A percentile compares a stretch with the other conserved stretches of the same genome.
Evolutionary conservation across 64 coral and sea anemone genomes (phyloP).

Genomic region (Platygyra sinensis): DNA sequence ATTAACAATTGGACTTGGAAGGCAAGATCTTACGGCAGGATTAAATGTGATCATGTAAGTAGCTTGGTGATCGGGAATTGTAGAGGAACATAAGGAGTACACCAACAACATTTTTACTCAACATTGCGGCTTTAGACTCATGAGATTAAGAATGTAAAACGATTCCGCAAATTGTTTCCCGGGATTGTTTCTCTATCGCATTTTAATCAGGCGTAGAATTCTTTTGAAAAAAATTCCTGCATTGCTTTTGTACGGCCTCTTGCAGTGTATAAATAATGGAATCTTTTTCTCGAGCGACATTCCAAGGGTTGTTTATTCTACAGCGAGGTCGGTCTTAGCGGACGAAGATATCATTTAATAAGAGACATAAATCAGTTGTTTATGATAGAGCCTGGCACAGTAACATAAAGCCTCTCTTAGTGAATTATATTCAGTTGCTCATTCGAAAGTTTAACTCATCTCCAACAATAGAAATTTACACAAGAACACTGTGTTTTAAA

Average conservation of each 20-base stretch:
- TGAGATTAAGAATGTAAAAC: neutral
- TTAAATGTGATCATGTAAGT: slow-evolving; percentile 40
- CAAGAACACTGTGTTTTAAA: slow-evolving; percentile 68
- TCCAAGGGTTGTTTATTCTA: slow-evolving; percentile 7
- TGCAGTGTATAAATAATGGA: slow-evolving; percentile 6
- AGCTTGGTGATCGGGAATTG: neutral
- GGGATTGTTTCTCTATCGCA: neutral
- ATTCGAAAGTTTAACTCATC: neutral
- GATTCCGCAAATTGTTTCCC: neutral
- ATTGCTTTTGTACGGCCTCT: slow-evolving; percentile 15
- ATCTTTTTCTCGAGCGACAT: neutral
- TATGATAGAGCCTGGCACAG: neutral
- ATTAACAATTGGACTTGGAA: slow-evolving; percentile 28
- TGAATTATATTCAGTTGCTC: neutral
- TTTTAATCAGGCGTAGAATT: neutral
- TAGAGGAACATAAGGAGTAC: neutral
- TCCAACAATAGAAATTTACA: slow-evolving; percentile 48
- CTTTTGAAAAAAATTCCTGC: neutral
- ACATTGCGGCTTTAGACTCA: neutral
- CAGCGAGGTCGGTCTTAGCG: neutral
- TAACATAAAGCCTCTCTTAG: too few species aligned
- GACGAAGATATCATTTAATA: neutral
- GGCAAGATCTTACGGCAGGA: slow-evolving; percentile 13
- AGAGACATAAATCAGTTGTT: neutral
- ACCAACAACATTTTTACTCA: too few species aligned